Evolutionary conservation across 2,113 vertebrate genomes (phyloP), one percentile per base, ranked within the genome.

Genomic region (Aspidoscelis tigris): DNA sequence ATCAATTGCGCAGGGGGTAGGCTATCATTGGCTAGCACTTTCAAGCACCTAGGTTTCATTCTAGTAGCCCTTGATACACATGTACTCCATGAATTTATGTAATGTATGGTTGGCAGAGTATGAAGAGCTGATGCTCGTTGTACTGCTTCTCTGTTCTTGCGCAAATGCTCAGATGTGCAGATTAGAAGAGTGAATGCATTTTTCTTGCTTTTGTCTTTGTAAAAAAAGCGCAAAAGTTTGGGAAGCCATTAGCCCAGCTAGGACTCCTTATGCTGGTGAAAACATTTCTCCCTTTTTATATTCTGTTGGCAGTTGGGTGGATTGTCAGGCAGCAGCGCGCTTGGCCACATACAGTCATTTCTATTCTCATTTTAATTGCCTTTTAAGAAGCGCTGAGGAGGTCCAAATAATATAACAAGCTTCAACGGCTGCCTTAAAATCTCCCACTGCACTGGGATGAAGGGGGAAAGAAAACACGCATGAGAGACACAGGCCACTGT

Each of bases 381-480:
- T 94, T 85, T 91, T 95, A 91, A 93, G 91, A 87, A 93, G 24
- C 88, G 87, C 86, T 86, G 64, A 91, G 91, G 92, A 93, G 82
- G 87, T 90, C 58, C 89, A 89, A 87, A 87, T 91, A 90, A 93
- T 93, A 85, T 89, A 88, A 84, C 76, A 87, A 89, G 90, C 90
- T 92, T 91, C 87, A 92, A 92, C 86, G 91, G 70, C 83, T 84
- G 93, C 87, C 78, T 91, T 81, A 90, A 93, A 89, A 94, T 82
- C 88, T 22, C 47, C 41, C 73, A 79, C 76, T 22, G 3, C 71
- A 90, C 80, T 68, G 88, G 88, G 80, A 86, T 86, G 89, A 61
- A 61, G 58, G 58, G 14, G 18, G 12, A 16, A 16, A 18, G 47
- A 50, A 90, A 10, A 0, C 86, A 16, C 61, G 65, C 76, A 33